Evolutionary conservation across 2,113 vertebrate genomes (phyloP).

Genomic region (Struthio camelus): DNA sequence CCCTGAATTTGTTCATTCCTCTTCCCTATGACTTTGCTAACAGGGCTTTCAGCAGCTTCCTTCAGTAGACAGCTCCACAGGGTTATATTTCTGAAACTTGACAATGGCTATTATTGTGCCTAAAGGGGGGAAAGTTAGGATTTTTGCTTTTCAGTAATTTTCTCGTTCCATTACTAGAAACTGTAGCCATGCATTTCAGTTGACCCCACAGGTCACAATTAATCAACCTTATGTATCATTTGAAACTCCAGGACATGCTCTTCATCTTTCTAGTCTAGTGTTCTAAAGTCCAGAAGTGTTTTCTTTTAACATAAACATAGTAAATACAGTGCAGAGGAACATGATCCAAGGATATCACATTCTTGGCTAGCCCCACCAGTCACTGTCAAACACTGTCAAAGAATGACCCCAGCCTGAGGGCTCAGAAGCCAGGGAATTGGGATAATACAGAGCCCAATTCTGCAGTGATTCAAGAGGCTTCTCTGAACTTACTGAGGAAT

Average conservation of each 20-base stretch:
- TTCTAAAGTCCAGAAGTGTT: conserved; percentile 3
- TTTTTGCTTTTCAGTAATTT: conserved; percentile 49
- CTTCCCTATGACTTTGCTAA: conserved; percentile 49
- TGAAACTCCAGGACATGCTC: conserved; percentile 34
- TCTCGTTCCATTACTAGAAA: conserved; percentile 61
- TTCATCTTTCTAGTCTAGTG: background rate
- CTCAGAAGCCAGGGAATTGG: background rate
- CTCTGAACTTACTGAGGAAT: background rate
- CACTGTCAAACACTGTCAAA: conserved; percentile 14
- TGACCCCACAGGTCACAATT: conserved; percentile 47
- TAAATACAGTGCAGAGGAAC: background rate
- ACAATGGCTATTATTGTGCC: conserved; percentile 55
- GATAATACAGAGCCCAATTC: background rate
- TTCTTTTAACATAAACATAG: background rate
- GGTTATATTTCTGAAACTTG: conserved; percentile 61
- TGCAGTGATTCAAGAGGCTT: background rate
- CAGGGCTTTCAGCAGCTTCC: conserved; percentile 50
- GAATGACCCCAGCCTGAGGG: background rate
- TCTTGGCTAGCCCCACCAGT: background rate
- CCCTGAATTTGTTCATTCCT: conserved; percentile 53
- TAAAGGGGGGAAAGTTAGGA: conserved; percentile 12
- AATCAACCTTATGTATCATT: conserved; percentile 34
- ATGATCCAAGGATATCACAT: background rate
- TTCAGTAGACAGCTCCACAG: background rate
- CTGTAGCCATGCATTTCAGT: conserved; percentile 53